Evolutionary conservation across 1,140 invertebrate genomes (phyloP).

Genomic region (Drosophila sturtevanti): DNA sequence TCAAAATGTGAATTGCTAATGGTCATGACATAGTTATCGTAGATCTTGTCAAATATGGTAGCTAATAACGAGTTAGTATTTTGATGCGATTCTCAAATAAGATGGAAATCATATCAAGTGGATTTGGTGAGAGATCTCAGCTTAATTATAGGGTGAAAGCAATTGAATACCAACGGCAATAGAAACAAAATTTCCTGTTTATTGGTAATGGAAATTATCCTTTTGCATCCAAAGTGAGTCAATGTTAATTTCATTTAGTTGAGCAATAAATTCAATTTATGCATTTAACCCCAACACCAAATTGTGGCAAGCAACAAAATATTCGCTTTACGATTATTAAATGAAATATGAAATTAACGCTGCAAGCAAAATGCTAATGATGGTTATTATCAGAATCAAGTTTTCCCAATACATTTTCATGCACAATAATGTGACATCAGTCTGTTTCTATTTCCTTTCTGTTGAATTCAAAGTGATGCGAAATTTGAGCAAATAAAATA

Average conservation of each 20-base stretch:
- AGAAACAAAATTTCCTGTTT: no score
- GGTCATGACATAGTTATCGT: no score
- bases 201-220: no score
- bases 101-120: no score
- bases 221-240: background rate
- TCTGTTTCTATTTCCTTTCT: background rate
- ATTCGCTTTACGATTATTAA: background rate
- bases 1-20: no score
- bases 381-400: slow-evolving; percentile 6
- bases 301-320: slow-evolving; percentile 30
- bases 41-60: no score
- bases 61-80: no score
- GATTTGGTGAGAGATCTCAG: no score
- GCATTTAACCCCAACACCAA: slow-evolving; percentile 26
- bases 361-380: slow-evolving; percentile 13
- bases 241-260: slow-evolving; percentile 40
- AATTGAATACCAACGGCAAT: no score
- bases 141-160: no score
- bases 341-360: slow-evolving; percentile 16
- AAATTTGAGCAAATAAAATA: background rate
- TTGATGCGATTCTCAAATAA: no score
- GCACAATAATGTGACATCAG: background rate
- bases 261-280: slow-evolving; percentile 44
- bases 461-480: background rate
- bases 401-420: background rate